Percentiles rank a stretch among this genome's conserved stretches.
Conservation (phyloP, 30 jellyfish, hydroid and myxozoan genomes). For the Calvadosia cruxmelitensis region DNA sequence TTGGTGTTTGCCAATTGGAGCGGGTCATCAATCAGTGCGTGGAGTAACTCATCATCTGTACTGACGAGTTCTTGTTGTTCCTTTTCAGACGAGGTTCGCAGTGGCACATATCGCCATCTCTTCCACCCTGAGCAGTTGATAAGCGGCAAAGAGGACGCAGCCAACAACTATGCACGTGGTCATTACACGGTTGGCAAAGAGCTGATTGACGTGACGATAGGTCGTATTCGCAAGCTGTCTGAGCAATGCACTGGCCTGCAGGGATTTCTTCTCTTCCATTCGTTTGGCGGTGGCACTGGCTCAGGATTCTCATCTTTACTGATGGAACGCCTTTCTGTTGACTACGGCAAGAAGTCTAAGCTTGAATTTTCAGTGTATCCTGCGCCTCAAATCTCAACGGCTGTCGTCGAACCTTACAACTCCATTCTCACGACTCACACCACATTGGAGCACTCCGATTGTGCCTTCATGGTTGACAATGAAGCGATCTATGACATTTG, state of each 20-base stretch:
- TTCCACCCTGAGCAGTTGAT: conserved; percentile 32
- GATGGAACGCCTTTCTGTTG: not conserved
- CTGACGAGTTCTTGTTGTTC: not conserved
- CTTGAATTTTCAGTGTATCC: conserved; percentile 24
- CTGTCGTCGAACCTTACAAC: conserved; percentile 19
- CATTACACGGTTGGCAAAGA: conserved; percentile 21
- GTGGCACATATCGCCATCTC: not conserved
- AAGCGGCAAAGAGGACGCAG: conserved; percentile 31
- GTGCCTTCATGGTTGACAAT: too few species aligned
- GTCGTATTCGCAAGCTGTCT: conserved; percentile 11
- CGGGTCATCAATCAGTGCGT: too few species aligned
- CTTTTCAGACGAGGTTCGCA: conserved; percentile 12
- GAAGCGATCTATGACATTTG: too few species aligned
- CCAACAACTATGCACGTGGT: conserved; percentile 31
- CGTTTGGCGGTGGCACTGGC: conserved; percentile 40
- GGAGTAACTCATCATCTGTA: too few species aligned
- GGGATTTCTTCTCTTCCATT: conserved; percentile 5
- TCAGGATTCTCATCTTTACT: conserved; percentile 16
- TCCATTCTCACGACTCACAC: conserved; percentile 19
- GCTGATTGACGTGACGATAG: not conserved
- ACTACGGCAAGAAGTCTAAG: conserved; percentile 10
- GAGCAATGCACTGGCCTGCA: conserved; percentile 16
- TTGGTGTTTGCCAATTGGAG: too few species aligned
- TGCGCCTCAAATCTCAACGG: conserved; percentile 2
- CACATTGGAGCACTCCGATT: conserved; percentile 10